Evolutionary conservation across 2,888 invertebrate species (phyloP).

Genomic region (Drosophila mulleri): DNA sequence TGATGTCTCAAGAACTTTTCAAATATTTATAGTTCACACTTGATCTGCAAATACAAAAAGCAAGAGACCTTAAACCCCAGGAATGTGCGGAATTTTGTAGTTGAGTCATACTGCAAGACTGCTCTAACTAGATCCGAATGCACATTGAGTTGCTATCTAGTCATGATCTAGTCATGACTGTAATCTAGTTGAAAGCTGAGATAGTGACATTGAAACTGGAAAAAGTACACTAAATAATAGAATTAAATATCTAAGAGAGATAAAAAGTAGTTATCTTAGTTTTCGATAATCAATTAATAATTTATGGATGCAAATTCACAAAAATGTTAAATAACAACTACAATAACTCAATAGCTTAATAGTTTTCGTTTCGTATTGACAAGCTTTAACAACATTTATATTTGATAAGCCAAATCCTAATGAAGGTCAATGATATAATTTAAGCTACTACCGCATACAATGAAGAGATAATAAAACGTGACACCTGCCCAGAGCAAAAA

Average conservation of each 20-base stretch:
- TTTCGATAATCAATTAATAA: neutral
- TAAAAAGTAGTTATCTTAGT: neutral
- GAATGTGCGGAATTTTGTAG: slow-evolving; percentile 3
- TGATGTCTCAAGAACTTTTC: slow-evolving; percentile 3
- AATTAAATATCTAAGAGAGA: neutral
- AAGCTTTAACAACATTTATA: neutral
- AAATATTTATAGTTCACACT: slow-evolving; percentile 63
- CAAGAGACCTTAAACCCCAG: neutral
- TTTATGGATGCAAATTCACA: neutral
- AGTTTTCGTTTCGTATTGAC: neutral
- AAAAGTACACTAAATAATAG: neutral
- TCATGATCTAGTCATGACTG: neutral
- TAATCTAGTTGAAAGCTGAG: neutral
- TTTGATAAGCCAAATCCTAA: slow-evolving; percentile 38
- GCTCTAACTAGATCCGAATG: neutral
- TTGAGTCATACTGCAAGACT: neutral
- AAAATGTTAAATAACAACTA: slow-evolving; percentile 5
- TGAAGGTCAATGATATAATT: slow-evolving; percentile 49
- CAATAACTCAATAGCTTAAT: no score
- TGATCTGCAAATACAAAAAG: slow-evolving; percentile 17
- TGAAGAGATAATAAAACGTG: slow-evolving; percentile 39
- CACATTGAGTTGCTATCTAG: neutral
- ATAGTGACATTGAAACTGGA: no score
- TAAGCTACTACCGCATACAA: slow-evolving; percentile 26
- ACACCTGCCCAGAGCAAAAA: slow-evolving; percentile 38